phyloP scores from a whole-genome alignment of 2,113 vertebrate species.

The Hemicordylus capensis region DNA sequence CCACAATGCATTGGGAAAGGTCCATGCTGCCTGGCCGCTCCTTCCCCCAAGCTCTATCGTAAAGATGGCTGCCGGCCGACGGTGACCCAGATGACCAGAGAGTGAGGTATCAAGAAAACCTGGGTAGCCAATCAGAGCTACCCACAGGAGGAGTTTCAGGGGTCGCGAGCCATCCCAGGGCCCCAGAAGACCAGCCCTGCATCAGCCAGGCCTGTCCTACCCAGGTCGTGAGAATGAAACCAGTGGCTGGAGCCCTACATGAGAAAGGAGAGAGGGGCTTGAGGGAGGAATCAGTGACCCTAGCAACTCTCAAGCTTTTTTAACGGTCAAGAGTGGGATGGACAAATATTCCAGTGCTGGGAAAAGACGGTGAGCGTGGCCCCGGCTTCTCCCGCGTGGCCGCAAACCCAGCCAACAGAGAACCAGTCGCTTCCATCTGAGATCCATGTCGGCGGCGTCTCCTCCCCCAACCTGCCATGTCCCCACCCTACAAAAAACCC shows the following conservation, averaged over 20 bases:
- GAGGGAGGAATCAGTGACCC: not conserved
- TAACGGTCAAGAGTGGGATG: not conserved
- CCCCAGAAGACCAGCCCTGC: too few species aligned
- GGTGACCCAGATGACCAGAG: too few species aligned
- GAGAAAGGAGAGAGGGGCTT: not conserved
- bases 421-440: not conserved
- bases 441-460: constrained; percentile 24
- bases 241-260: not conserved
- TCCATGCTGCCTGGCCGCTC: too few species aligned
- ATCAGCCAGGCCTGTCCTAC: too few species aligned
- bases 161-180: too few species aligned
- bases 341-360: not conserved
- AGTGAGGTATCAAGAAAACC: too few species aligned
- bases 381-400: not conserved
- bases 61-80: too few species aligned
- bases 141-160: too few species aligned
- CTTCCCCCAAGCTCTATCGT: too few species aligned
- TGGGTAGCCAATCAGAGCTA: too few species aligned
- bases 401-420: constrained; percentile 24
- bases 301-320: not conserved
- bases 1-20: too few species aligned
- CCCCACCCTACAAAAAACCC: not conserved
- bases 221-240: too few species aligned
- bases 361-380: not conserved
- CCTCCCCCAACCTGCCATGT: constrained; percentile 25